These are phyloP conservation scores for Cephonodes hylas DNA, from an alignment of 2,888 invertebrate species.

Conservation along the genomic window DNA sequence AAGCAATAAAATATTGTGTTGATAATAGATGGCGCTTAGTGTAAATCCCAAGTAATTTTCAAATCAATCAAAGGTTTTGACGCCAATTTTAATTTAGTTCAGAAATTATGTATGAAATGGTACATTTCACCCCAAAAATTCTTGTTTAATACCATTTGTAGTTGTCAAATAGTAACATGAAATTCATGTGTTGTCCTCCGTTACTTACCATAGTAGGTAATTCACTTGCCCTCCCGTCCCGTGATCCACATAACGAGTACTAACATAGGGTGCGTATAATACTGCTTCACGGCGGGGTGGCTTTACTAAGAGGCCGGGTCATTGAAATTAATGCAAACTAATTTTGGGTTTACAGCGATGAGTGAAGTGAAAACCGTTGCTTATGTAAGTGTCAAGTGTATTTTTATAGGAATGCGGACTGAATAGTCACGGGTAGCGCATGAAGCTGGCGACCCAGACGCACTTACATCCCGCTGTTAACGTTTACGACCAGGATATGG, in stretches of 20 bases:
- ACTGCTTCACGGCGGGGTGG: constrained; percentile 49
- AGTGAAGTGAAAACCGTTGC: constrained; percentile 72
- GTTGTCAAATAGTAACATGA: neutral
- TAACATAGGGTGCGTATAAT: constrained; percentile 22
- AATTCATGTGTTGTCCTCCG: neutral
- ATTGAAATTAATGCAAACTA: constrained; percentile 66
- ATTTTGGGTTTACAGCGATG: constrained; percentile 80
- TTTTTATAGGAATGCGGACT: constrained; percentile 72
- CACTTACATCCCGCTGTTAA: constrained; percentile 49
- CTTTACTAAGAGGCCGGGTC: constrained; percentile 54
- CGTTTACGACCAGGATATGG: constrained; percentile 31
- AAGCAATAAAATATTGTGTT: too few species aligned
- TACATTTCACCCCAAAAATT: neutral
- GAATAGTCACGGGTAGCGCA: constrained; percentile 76
- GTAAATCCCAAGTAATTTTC: neutral
- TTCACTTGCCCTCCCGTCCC: neutral
- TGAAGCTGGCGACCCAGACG: constrained; percentile 69
- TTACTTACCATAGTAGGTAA: neutral
- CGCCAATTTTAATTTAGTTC: neutral
- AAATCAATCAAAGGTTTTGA: too few species aligned
- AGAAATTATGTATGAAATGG: neutral
- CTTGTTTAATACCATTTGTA: neutral
- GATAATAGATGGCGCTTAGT: neutral
- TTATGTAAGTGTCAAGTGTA: constrained; percentile 73
- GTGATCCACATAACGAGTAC: constrained; percentile 11